Conservation (phyloP, 2,113 vertebrate genomes). For the Climacteris rufus region DNA sequence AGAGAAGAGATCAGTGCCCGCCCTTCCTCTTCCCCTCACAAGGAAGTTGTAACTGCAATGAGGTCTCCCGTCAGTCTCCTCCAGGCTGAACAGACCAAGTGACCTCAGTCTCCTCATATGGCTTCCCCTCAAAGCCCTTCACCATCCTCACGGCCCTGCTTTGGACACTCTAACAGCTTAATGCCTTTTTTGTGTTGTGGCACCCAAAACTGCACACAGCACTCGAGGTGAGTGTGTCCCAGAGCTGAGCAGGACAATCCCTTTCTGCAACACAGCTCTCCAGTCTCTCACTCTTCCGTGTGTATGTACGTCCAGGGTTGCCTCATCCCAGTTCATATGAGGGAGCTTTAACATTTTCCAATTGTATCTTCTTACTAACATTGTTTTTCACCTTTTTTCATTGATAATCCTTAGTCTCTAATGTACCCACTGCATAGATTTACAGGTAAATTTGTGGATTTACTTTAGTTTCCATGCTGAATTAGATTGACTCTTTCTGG, state of each 20-base stretch:
- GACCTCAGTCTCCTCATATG: neutral
- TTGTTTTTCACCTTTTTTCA: neutral
- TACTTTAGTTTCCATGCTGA: neutral
- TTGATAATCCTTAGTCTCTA: neutral
- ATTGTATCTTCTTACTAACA: neutral
- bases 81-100: neutral
- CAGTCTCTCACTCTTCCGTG: rapidly evolving
- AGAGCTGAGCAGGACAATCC: neutral
- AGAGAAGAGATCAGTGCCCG: neutral
- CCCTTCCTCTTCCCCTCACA: rapidly evolving
- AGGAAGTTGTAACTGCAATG: rapidly evolving
- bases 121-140: neutral
- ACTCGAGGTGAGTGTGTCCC: neutral
- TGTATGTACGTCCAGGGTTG: neutral
- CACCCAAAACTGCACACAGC: neutral
- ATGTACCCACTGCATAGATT: neutral
- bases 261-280: neutral
- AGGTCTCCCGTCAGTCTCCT: neutral
- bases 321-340: neutral
- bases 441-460: neutral
- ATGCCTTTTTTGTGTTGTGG: rapidly evolving
- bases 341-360: neutral
- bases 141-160: neutral
- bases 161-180: neutral
- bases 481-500: neutral